Percentiles rank a stretch among this genome's conserved stretches.
Evolutionary conservation across 2,797 vertebrate species (phyloP).

Genomic region (Rhinatrema bivittatum): DNA sequence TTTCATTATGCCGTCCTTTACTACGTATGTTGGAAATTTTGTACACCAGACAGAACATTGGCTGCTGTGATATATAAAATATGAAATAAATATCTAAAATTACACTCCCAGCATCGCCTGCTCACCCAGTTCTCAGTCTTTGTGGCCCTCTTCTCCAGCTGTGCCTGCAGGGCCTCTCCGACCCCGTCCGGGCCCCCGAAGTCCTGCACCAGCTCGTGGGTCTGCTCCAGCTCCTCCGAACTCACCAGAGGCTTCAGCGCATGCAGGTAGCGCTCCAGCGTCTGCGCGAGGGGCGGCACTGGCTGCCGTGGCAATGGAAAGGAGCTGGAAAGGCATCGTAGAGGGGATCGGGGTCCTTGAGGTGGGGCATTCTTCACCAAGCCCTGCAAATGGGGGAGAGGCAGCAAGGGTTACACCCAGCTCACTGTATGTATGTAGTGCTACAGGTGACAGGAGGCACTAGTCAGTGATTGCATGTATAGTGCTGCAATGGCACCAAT

Average conservation of each 20-base stretch:
- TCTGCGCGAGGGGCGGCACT: slow-evolving; percentile 61
- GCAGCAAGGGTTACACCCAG: too few species aligned
- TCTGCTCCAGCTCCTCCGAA: slow-evolving; percentile 64
- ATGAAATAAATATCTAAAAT: too few species aligned
- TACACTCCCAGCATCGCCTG: not conserved
- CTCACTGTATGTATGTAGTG: too few species aligned
- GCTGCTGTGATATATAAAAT: too few species aligned
- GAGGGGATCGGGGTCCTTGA: not conserved
- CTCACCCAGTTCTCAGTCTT: slow-evolving; percentile 69
- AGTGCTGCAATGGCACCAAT: too few species aligned
- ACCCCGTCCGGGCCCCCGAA: slow-evolving; percentile 53
- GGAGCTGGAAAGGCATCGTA: slow-evolving; percentile 1
- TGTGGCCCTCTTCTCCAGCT: slow-evolving; percentile 55
- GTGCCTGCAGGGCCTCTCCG: slow-evolving; percentile 55
- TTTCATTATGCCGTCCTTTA: too few species aligned
- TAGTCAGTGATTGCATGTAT: too few species aligned
- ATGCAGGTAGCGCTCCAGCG: slow-evolving; percentile 60
- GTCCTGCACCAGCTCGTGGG: slow-evolving; percentile 53
- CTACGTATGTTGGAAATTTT: too few species aligned
- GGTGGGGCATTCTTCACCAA: too few species aligned
- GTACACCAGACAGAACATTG: too few species aligned
- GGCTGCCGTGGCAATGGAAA: slow-evolving; percentile 58
- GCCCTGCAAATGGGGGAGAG: not conserved
- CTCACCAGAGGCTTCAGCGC: slow-evolving; percentile 69
- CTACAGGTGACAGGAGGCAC: too few species aligned